These are phyloP conservation scores for Pseudobourletiella spinata DNA, from an alignment of 1,140 invertebrate genomes.

Conservation along the genomic window DNA sequence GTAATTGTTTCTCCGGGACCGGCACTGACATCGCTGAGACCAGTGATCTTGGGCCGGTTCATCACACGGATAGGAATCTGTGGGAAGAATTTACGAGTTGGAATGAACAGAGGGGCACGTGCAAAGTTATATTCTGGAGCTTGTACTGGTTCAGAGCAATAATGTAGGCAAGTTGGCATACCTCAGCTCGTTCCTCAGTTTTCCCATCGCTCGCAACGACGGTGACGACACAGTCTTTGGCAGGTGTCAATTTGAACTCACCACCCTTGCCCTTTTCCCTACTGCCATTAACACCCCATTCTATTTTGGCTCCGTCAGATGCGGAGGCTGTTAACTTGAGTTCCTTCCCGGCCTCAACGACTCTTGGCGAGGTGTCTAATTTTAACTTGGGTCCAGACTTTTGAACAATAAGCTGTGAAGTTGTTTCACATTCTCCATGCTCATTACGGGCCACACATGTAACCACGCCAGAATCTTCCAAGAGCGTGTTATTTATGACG, in stretches of 20 bases:
- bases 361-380: background rate
- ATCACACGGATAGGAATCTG: conserved; percentile 49
- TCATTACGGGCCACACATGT: conserved; percentile 4
- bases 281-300: background rate
- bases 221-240: background rate
- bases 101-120: background rate
- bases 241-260: background rate
- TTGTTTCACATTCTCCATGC: background rate
- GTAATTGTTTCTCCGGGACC: conserved; percentile 60
- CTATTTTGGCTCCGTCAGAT: background rate
- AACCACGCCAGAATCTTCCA: conserved; percentile 13
- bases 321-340: background rate
- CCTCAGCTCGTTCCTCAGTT: background rate
- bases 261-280: background rate
- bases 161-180: too few species aligned
- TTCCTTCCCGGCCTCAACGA: background rate
- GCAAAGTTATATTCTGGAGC: too few species aligned
- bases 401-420: background rate
- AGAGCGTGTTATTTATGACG: conserved; percentile 13
- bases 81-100: background rate
- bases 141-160: too few species aligned
- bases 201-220: background rate
- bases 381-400: conserved; percentile 1
- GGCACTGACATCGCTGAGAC: conserved; percentile 59
- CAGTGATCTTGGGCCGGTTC: conserved; percentile 61